These are phyloP conservation scores for Habrosyne pyritoides DNA, from an alignment of 2,888 invertebrate species.

Conservation along the genomic window DNA sequence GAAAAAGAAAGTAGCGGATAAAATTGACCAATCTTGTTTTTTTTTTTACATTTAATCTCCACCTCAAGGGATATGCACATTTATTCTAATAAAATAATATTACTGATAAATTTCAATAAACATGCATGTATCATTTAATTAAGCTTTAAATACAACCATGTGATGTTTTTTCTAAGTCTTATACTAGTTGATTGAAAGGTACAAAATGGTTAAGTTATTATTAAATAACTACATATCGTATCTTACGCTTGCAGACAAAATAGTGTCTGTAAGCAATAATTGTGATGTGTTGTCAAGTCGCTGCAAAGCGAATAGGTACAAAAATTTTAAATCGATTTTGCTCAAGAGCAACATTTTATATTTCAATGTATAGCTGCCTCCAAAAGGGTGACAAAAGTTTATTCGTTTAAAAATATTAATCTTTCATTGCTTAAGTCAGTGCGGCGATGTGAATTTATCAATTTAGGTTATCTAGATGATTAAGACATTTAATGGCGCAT, in stretches of 20 bases:
- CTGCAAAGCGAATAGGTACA: not conserved
- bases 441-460: not conserved
- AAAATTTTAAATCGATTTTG: not conserved
- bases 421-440: not conserved
- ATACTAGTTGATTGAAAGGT: constrained; percentile 9
- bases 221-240: constrained; percentile 4
- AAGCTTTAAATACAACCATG: constrained; percentile 29
- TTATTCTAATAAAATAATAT: constrained; percentile 9
- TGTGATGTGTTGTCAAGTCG: not conserved
- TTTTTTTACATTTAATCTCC: not conserved
- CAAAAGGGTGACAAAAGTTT: not conserved
- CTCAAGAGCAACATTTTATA: not conserved
- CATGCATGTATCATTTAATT: constrained; percentile 1
- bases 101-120: constrained; percentile 11
- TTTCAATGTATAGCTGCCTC: not conserved
- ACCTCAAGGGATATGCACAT: constrained; percentile 12
- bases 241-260: constrained; percentile 1
- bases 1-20: not conserved
- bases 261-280: not conserved
- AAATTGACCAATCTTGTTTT: not conserved
- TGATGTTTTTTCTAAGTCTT: constrained; percentile 29
- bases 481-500: not conserved
- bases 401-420: not conserved
- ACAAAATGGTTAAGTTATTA: constrained; percentile 1
- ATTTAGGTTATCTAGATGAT: not conserved